Evolutionary conservation across 2,888 invertebrate genomes (phyloP).

Genomic region (Ashinkailepas kermadecensis): DNA sequence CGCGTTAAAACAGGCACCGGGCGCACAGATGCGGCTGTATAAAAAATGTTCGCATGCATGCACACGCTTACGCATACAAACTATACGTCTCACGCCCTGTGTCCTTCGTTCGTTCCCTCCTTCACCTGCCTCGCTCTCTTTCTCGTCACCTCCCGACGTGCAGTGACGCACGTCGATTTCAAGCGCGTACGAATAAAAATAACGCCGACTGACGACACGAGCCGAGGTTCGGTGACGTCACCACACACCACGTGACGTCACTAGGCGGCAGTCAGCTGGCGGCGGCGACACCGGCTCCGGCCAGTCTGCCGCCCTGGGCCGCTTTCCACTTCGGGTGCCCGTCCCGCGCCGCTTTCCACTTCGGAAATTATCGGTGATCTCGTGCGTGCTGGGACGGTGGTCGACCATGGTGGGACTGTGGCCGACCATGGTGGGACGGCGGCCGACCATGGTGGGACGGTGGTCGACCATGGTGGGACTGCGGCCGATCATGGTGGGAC

Average conservation of each 20-base stretch:
- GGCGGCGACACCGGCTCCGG: not conserved
- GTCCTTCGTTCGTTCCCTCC: not conserved
- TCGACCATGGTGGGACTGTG: not conserved
- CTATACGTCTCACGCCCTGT: not conserved
- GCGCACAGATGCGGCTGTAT: not conserved
- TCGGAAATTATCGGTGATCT: slow-evolving; percentile 17
- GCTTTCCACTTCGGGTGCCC: slow-evolving; percentile 9
- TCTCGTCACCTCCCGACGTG: too few species aligned
- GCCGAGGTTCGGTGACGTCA: too few species aligned
- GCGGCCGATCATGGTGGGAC: too few species aligned
- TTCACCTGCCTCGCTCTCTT: too few species aligned
- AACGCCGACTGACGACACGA: too few species aligned
- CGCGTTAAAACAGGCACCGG: not conserved
- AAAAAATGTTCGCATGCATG: not conserved
- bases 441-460: not conserved
- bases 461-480: too few species aligned
- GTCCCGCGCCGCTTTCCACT: slow-evolving; percentile 6
- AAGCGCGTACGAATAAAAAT: too few species aligned
- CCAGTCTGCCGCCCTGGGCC: not conserved
- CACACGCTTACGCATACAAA: not conserved
- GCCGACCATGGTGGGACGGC: not conserved
- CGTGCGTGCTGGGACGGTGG: slow-evolving; percentile 24
- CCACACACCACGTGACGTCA: too few species aligned
- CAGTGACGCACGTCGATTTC: too few species aligned
- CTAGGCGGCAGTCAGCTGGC: not conserved